Conservation (phyloP, 1,140 invertebrate species). For the Phocides pigmalion region DNA sequence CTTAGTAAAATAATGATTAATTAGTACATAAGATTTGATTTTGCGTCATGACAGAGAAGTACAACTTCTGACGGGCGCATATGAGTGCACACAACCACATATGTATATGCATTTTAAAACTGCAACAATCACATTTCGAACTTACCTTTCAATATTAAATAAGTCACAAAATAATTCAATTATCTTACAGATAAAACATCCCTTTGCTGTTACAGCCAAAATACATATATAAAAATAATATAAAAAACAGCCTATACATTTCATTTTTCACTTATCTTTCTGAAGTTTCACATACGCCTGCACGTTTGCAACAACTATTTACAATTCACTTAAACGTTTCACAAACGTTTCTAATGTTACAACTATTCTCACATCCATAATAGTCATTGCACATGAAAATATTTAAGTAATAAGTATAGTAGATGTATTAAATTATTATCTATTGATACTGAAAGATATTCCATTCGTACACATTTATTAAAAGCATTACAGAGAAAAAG, state of each 20-base stretch:
- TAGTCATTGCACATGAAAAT: conserved; percentile 26
- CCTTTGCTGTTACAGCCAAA: conserved; percentile 29
- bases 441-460: background rate
- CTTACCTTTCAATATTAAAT: conserved; percentile 14
- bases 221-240: conserved; percentile 30
- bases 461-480: background rate
- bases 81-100: too few relatives aligned
- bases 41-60: too few relatives aligned
- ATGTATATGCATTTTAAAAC: conserved; percentile 5
- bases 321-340: conserved; percentile 25
- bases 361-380: conserved; percentile 23
- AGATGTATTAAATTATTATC: background rate
- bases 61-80: too few relatives aligned
- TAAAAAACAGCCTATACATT: conserved; percentile 26
- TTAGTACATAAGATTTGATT: too few relatives aligned
- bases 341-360: conserved; percentile 22
- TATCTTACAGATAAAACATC: conserved; percentile 15
- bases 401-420: background rate
- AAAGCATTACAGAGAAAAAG: background rate
- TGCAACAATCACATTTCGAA: conserved; percentile 23
- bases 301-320: conserved; percentile 5
- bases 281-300: background rate
- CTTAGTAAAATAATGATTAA: too few relatives aligned
- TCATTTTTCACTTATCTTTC: conserved; percentile 9
- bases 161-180: conserved; percentile 24